Evolutionary conservation across 2,113 vertebrate genomes (phyloP).

Genomic region (Puntigrus tetrazona): DNA sequence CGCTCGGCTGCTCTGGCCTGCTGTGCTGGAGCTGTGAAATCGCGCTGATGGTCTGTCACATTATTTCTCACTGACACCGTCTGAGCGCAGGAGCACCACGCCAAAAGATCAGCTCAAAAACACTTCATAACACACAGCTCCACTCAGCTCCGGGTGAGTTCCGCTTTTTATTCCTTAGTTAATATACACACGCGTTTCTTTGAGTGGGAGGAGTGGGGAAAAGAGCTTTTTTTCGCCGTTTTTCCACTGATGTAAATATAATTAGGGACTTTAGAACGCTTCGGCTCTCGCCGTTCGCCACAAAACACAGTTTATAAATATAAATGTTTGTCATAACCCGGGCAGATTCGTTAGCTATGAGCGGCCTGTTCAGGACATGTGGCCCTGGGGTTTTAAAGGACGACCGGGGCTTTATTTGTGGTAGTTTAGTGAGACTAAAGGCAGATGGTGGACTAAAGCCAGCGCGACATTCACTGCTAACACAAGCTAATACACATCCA

Average conservation of each 20-base stretch:
- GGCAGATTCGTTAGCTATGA: background rate
- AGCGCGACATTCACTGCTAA: slow-evolving; percentile 40
- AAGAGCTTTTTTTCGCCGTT: background rate
- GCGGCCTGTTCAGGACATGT: slow-evolving; percentile 4
- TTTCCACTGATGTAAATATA: slow-evolving; percentile 42
- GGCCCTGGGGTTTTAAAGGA: slow-evolving; percentile 32
- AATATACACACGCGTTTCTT: background rate
- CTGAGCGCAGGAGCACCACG: slow-evolving; percentile 63
- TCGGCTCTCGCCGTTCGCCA: background rate
- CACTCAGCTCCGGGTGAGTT: slow-evolving; percentile 39
- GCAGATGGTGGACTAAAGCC: slow-evolving; percentile 40
- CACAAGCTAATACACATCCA: slow-evolving; percentile 11
- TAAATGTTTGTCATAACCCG: background rate
- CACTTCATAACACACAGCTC: slow-evolving; percentile 54
- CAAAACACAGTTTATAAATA: slow-evolving; percentile 23
- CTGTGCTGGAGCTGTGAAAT: slow-evolving; percentile 62
- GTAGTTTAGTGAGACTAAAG: slow-evolving; percentile 25
- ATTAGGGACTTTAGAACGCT: slow-evolving; percentile 31
- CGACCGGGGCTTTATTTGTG: slow-evolving; percentile 19
- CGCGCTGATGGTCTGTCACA: slow-evolving; percentile 80
- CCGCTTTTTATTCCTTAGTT: slow-evolving; percentile 1
- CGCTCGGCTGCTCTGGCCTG: slow-evolving; percentile 62
- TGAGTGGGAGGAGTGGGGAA: background rate
- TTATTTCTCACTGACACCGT: slow-evolving; percentile 75
- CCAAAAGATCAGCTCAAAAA: slow-evolving; percentile 57